Evolutionary conservation across 2,888 invertebrate species (phyloP).

Genomic region (Volucella bombylans): DNA sequence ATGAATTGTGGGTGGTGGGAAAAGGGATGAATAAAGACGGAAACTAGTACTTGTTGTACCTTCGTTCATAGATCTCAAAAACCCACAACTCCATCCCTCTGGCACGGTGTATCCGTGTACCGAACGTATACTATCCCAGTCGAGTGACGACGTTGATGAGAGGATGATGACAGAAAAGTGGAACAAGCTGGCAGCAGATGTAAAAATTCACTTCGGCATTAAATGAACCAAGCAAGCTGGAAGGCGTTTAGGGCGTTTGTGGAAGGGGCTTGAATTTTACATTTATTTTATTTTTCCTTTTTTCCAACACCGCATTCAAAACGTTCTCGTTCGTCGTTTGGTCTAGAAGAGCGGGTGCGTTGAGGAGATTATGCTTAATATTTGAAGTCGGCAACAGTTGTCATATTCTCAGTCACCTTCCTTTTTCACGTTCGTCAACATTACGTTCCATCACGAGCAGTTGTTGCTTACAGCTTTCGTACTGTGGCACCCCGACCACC

Average conservation of each 20-base stretch:
- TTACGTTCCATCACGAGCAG: conserved; percentile 38
- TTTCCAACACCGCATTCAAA: not conserved
- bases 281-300: conserved; percentile 24
- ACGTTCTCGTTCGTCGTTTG: conserved; percentile 22
- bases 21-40: conserved; percentile 36
- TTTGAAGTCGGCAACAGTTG: conserved; percentile 73
- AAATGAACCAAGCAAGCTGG: conserved; percentile 65
- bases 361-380: conserved; percentile 70
- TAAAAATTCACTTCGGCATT: conserved; percentile 73
- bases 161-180: conserved; percentile 73
- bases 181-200: conserved; percentile 73
- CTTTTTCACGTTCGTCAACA: conserved; percentile 34
- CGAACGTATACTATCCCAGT: not conserved
- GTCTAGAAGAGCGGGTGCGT: not conserved
- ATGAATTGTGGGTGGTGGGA: too few species aligned
- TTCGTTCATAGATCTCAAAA: conserved; percentile 22
- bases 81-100: conserved; percentile 2
- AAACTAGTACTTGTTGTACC: conserved; percentile 71
- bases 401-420: conserved; percentile 70
- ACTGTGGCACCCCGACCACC: not conserved
- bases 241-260: not conserved
- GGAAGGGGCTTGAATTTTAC: conserved; percentile 41
- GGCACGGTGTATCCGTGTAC: not conserved
- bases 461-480: conserved; percentile 20
- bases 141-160: conserved; percentile 60